Evolutionary conservation across 2,888 invertebrate species (phyloP), one percentile per base, ranked within the genome.

Genomic region (Theodoxus fluviatilis): DNA sequence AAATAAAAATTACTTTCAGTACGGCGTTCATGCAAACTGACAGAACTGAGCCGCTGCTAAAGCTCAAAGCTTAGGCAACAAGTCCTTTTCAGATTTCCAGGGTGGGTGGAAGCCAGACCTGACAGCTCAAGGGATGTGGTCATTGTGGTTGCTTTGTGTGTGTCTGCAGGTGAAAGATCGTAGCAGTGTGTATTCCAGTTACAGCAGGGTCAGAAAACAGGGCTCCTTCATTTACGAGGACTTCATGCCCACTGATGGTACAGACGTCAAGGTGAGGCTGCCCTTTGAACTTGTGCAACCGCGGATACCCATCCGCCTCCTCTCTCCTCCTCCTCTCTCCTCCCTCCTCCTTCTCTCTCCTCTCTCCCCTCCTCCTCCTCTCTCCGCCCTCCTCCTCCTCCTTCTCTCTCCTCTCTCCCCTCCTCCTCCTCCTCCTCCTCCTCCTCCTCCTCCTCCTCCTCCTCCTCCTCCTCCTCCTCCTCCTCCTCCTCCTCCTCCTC

Each of bases 171-270:
- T 99, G 87, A 98, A 98, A 77, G 97, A 97, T 86, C 92, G 98
- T 70, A 98, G 98, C 89, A 98, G 98, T 88, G 97, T 98, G 71
- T 99, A 99, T 88, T 98, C 97, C 0, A 96, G 96, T 88, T 83
- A 83, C 35, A 96, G 96, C 59, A 91, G 96, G 82, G 96, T 99
- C 7, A 91, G 99, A 69, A 97, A 96, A 89, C 95, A 95, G 65
- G 99, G 99, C 59, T 98, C 97, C 15, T 99, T 95, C 88, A 98
- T 99, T 85, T 99, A 99, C 87, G 99, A 99, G 90, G 98, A 99
- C 88, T 99, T 99, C 88, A 99, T 99, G 97, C 98, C 98, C 6
- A 99, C 99, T 47, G 99, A 99, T 91, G 99, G 99, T 4, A 91
- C 91, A 4, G 92, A 92, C 87, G 91, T 92, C 2, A 92, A 92